Evolutionary conservation across 1,140 invertebrate genomes (phyloP).

Genomic region (Pristionchus pacificus): DNA sequence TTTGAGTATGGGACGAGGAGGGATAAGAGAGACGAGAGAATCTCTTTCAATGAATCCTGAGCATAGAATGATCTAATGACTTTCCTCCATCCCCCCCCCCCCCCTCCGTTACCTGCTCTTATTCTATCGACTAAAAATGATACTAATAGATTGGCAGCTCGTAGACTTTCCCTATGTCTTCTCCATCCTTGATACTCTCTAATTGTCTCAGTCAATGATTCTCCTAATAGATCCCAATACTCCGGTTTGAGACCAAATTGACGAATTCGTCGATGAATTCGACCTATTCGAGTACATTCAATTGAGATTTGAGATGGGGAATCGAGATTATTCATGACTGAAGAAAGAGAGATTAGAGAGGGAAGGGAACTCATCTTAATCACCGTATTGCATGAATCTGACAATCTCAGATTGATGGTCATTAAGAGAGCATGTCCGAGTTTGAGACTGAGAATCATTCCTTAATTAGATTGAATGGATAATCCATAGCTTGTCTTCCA

Average conservation of each 20-base stretch:
- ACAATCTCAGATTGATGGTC: neutral
- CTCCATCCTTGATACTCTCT: constrained; percentile 37
- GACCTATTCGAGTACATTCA: constrained; percentile 5
- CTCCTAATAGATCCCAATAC: constrained; percentile 37
- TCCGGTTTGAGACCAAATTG: constrained; percentile 7
- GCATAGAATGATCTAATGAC: too few species aligned
- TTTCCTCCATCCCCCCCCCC: too few species aligned
- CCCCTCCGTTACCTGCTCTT: constrained; percentile 26
- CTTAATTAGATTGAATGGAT: too few species aligned
- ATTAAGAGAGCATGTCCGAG: too few species aligned
- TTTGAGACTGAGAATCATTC: too few species aligned
- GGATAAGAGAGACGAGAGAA: neutral
- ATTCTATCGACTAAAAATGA: constrained; percentile 35
- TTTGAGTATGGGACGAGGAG: neutral
- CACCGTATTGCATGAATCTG: neutral
- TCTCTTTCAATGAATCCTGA: neutral
- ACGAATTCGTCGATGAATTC: neutral
- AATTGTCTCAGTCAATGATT: constrained; percentile 34
- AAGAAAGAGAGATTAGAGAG: neutral
- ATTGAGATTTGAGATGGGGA: constrained; percentile 7
- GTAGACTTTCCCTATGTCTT: constrained; percentile 32
- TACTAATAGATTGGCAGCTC: constrained; percentile 30
- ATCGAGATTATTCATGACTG: constrained; percentile 13
- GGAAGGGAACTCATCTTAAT: too few species aligned
- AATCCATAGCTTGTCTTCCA: neutral